Percentiles rank a stretch among this genome's conserved stretches.
phyloP scores from a whole-genome alignment of 2,888 invertebrate species.

The Pogonocherus hispidulus region DNA sequence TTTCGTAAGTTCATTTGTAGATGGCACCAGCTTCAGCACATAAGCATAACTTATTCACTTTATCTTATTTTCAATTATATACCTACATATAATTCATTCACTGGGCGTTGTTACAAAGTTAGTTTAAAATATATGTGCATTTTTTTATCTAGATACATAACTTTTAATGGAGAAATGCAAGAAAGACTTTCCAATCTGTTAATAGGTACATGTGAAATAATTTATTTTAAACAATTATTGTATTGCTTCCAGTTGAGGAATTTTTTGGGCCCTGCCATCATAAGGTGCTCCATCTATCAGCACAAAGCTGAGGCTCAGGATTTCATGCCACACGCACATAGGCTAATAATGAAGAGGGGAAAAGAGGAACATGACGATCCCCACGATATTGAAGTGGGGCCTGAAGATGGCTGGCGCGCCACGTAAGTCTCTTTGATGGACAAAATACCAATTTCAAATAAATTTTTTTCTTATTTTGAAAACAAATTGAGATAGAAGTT shows the following conservation, averaged over 20 bases:
- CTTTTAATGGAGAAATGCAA: no score
- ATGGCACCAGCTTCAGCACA: background rate
- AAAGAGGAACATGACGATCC: constrained; percentile 77
- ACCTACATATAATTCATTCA: background rate
- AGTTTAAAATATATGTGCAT: no score
- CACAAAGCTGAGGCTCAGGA: constrained; percentile 68
- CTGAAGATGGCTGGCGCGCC: constrained; percentile 75
- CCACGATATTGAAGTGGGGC: constrained; percentile 73
- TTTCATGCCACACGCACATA: constrained; percentile 77
- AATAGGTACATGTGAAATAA: no score
- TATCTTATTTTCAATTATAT: no score
- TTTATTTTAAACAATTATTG: no score
- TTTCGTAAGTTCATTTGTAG: background rate
- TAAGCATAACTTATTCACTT: no score
- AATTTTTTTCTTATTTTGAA: no score
- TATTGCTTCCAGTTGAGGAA: constrained; percentile 71
- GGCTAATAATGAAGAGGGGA: constrained; percentile 75
- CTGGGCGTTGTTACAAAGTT: background rate
- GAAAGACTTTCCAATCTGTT: no score
- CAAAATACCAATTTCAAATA: no score
- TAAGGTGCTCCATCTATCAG: constrained; percentile 81
- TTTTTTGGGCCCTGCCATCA: constrained; percentile 73
- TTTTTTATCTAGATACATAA: no score
- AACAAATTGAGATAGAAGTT: no score
- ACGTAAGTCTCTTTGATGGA: constrained; percentile 69